phyloP scores from a whole-genome alignment of 1,140 invertebrate genomes.

The Sminthurides bifidus region DNA sequence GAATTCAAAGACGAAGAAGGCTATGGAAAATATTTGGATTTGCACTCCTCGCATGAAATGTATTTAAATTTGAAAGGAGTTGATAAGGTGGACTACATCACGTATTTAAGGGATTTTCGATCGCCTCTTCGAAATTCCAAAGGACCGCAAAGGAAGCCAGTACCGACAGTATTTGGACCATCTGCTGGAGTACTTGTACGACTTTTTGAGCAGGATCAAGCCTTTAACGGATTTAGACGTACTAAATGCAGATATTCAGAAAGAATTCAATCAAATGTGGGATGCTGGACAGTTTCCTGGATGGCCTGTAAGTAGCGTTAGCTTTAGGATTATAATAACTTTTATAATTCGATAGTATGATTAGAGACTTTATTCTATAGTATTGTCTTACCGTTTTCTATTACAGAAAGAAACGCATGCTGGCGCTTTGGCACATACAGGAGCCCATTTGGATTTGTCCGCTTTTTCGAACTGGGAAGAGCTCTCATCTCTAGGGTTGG shows the following conservation, averaged over 20 bases:
- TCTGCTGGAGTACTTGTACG: slow-evolving; percentile 75
- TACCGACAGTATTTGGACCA: slow-evolving; percentile 79
- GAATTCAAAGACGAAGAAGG: slow-evolving; percentile 99
- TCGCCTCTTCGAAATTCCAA: slow-evolving; percentile 88
- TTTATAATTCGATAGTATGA: background rate
- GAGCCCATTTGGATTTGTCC: slow-evolving; percentile 90
- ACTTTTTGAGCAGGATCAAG: slow-evolving; percentile 73
- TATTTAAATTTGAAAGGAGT: slow-evolving; percentile 95
- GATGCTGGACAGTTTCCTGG: slow-evolving; percentile 77
- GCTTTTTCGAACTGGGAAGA: slow-evolving; percentile 92
- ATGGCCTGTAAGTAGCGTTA: slow-evolving; percentile 62
- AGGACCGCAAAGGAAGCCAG: slow-evolving; percentile 85
- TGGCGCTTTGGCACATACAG: slow-evolving; percentile 70
- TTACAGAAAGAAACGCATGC: slow-evolving; percentile 75
- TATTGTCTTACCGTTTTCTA: slow-evolving; percentile 21
- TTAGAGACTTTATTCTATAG: slow-evolving; percentile 1
- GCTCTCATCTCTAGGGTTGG: slow-evolving; percentile 85
- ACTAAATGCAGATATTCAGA: slow-evolving; percentile 62
- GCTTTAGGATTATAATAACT: slow-evolving; percentile 2
- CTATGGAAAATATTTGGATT: slow-evolving; percentile 95
- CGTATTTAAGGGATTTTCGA: slow-evolving; percentile 89
- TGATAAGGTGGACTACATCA: slow-evolving; percentile 94
- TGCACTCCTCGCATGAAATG: slow-evolving; percentile 94
- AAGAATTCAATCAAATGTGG: slow-evolving; percentile 82
- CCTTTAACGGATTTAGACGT: slow-evolving; percentile 76